Conservation (phyloP, 1,140 invertebrate species). For the Philaenus spumarius region DNA sequence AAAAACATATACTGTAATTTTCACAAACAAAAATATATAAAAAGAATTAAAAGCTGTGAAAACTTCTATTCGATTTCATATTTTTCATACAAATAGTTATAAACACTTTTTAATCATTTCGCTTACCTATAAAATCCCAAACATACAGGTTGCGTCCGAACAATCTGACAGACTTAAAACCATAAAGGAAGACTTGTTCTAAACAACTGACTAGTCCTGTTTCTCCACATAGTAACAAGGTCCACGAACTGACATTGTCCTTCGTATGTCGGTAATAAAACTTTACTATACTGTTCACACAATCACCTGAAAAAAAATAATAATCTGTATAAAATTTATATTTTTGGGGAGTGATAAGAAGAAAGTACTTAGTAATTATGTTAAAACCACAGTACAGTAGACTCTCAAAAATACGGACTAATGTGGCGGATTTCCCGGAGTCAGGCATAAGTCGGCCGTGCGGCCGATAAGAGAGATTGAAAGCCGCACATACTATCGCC, state of each 20-base stretch:
- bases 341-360: too few relatives aligned
- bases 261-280: constrained; percentile 79
- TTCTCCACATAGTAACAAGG: constrained; percentile 90
- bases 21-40: too few relatives aligned
- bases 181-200: constrained; percentile 90
- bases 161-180: constrained; percentile 84
- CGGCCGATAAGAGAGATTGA: too few relatives aligned
- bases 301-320: constrained; percentile 60
- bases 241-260: constrained; percentile 64
- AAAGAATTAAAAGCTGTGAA: background rate
- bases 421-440: too few relatives aligned
- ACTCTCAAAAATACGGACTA: too few relatives aligned
- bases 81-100: background rate
- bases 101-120: background rate
- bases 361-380: too few relatives aligned
- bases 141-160: constrained; percentile 93
- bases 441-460: too few relatives aligned
- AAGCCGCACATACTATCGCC: too few relatives aligned
- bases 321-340: too few relatives aligned
- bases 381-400: too few relatives aligned
- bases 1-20: too few relatives aligned
- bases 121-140: constrained; percentile 95
- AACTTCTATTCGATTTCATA: too few relatives aligned
- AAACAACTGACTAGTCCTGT: constrained; percentile 86
- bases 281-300: constrained; percentile 95